A percentile compares a stretch with the other conserved stretches of the same genome.
Conservation (phyloP, 2,113 vertebrate genomes). For the Sitta europaea region DNA sequence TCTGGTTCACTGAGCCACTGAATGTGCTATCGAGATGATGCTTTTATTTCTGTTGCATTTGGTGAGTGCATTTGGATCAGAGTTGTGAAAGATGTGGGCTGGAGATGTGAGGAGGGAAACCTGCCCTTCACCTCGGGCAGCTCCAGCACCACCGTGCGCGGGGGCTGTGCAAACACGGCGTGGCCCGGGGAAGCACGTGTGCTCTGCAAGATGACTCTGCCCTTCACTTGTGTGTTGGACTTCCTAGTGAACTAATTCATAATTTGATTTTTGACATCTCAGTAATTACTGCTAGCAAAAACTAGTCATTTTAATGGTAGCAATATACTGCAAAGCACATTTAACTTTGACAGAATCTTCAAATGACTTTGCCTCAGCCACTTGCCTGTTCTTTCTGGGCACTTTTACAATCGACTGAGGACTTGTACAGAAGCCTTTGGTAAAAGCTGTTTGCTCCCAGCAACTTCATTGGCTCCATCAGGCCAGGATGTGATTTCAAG, state of each 20-base stretch:
- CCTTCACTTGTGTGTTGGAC: background rate
- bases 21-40: background rate
- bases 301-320: background rate
- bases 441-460: background rate
- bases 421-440: background rate
- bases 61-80: background rate
- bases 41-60: background rate
- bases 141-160: accelerated
- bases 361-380: background rate
- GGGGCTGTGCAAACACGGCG: accelerated
- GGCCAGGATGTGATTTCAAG: background rate
- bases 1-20: background rate
- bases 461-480: background rate
- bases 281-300: slow-evolving; percentile 21
- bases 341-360: background rate
- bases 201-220: background rate
- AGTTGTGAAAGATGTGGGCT: background rate
- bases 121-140: background rate
- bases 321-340: background rate
- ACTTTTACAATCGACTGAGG: background rate
- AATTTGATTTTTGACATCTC: slow-evolving; percentile 15
- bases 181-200: accelerated
- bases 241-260: background rate
- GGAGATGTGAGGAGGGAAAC: background rate
- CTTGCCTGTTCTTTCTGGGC: background rate